Percentiles rank a stretch among this genome's conserved stretches.
phyloP scores from a whole-genome alignment of 2,797 vertebrate genomes.

The Bradypodion pumilum region DNA sequence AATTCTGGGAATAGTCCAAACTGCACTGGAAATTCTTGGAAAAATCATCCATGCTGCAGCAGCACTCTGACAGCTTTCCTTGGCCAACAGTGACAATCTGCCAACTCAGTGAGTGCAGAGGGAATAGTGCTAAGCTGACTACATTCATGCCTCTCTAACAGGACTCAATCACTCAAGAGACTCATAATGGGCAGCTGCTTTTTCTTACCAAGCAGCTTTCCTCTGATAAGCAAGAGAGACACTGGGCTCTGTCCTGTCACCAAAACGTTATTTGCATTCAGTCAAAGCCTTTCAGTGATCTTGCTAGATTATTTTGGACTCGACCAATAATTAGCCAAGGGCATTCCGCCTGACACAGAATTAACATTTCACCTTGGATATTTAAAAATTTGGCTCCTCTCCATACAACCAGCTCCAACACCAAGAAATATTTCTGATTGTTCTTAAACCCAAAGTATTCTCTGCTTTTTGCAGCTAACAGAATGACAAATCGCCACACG shows the following conservation, averaged over 20 bases:
- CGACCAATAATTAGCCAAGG: constrained; percentile 32
- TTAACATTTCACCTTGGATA: background rate
- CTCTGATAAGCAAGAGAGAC: constrained; percentile 42
- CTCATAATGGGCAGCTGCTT: constrained; percentile 27
- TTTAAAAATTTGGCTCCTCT: background rate
- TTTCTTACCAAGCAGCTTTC: constrained; percentile 22
- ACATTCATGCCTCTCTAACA: constrained; percentile 15
- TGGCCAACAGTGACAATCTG: constrained; percentile 3
- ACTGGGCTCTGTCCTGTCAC: constrained; percentile 47
- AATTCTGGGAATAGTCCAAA: too few species aligned
- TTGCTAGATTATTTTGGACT: constrained; percentile 15
- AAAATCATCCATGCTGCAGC: background rate
- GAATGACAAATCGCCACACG: background rate
- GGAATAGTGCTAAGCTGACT: constrained; percentile 34
- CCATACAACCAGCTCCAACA: background rate
- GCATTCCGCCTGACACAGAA: background rate
- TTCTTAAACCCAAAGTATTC: background rate
- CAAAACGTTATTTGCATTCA: constrained; percentile 42
- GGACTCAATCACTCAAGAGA: constrained; percentile 28
- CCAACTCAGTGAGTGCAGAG: constrained; percentile 20
- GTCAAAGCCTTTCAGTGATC: constrained; percentile 38
- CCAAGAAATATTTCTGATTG: background rate
- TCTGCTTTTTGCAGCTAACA: constrained; percentile 8
- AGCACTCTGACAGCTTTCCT: constrained; percentile 8
- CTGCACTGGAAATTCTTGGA: background rate